These are phyloP conservation scores for Saguinus imperator DNA, from an alignment of 2,113 vertebrate species.

Conservation along the genomic window DNA sequence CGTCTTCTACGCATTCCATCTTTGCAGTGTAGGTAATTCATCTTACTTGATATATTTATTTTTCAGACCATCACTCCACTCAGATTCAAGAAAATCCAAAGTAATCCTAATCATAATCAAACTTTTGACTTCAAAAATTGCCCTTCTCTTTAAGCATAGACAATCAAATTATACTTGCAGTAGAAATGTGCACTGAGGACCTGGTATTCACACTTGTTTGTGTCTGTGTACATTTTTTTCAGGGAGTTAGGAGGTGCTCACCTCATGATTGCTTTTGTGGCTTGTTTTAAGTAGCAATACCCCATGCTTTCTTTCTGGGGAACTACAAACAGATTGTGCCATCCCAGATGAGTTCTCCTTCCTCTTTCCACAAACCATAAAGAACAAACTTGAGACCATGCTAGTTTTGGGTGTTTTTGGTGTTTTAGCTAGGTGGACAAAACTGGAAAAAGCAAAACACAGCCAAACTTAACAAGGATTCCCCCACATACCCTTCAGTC, in stretches of 20 bases:
- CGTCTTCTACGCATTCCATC: not conserved
- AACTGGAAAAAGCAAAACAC: not conserved
- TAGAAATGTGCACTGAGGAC: not conserved
- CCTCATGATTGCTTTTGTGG: not conserved
- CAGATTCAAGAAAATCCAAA: not conserved
- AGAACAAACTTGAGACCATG: not conserved
- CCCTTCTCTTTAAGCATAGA: not conserved
- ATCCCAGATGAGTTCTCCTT: not conserved
- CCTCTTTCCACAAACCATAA: not conserved
- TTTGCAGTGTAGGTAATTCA: not conserved
- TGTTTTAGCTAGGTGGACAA: not conserved
- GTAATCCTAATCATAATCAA: not conserved
- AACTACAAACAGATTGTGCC: not conserved
- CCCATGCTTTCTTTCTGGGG: not conserved
- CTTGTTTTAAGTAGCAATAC: not conserved
- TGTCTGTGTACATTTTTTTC: not conserved
- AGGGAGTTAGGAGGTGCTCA: no score
- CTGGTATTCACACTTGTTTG: not conserved
- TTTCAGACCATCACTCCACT: not conserved
- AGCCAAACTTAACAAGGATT: constrained; percentile 11
- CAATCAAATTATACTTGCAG: not conserved
- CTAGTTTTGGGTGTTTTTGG: not conserved
- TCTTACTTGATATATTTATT: not conserved
- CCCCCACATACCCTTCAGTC: not conserved
- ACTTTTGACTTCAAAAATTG: not conserved